Percentiles rank a stretch among this genome's conserved stretches.
Conservation (phyloP, 1,140 invertebrate genomes). For the Heliothis virescens region DNA sequence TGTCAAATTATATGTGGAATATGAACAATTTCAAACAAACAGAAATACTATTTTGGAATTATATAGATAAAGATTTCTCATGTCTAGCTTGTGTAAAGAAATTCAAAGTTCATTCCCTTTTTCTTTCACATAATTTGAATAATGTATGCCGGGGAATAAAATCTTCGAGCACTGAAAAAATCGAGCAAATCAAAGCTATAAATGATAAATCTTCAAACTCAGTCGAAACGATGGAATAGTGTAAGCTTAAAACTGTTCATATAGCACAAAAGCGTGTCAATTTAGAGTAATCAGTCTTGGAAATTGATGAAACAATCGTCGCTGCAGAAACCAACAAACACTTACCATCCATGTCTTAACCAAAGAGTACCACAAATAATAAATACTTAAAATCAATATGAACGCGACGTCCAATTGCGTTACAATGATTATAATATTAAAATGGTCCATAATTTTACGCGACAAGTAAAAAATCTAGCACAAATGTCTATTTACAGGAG, state of each 20-base stretch:
- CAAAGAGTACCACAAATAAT: constrained; percentile 73
- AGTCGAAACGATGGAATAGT: background rate
- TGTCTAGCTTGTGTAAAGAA: background rate
- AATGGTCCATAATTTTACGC: constrained; percentile 82
- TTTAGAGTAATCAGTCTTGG: constrained; percentile 84
- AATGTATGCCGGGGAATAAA: background rate
- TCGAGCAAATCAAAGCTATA: constrained; percentile 13
- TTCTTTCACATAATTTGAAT: background rate
- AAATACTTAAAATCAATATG: constrained; percentile 81
- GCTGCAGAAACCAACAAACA: constrained; percentile 39
- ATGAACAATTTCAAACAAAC: constrained; percentile 47
- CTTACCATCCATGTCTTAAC: constrained; percentile 58
- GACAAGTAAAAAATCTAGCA: constrained; percentile 85
- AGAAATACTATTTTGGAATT: constrained; percentile 11
- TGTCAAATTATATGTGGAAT: constrained; percentile 59
- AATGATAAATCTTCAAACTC: background rate
- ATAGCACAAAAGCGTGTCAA: constrained; percentile 57
- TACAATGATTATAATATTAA: constrained; percentile 66
- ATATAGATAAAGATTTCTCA: constrained; percentile 1
- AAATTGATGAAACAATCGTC: constrained; percentile 71
- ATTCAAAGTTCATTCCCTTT: background rate
- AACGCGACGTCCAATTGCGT: constrained; percentile 64
- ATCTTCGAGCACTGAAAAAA: background rate
- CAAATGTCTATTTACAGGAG: constrained; percentile 82
- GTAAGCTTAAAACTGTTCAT: constrained; percentile 24